Evolutionary conservation across 2,888 invertebrate species (phyloP).

Genomic region (Dynastes maya): DNA sequence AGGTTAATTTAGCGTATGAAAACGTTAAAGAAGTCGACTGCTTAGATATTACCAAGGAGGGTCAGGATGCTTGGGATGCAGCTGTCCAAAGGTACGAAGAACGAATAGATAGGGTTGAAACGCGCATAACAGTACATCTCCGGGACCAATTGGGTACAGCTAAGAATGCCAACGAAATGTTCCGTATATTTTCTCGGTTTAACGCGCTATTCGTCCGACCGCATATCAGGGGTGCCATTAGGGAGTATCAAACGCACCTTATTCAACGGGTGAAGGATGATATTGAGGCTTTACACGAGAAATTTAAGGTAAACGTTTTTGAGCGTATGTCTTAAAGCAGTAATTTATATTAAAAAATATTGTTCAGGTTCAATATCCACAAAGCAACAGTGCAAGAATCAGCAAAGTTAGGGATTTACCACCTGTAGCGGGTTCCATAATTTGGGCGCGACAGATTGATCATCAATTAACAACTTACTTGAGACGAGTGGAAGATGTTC

Average conservation of each 20-base stretch:
- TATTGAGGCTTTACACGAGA: conserved; percentile 97
- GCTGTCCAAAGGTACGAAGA: conserved; percentile 98
- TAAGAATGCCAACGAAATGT: conserved; percentile 99
- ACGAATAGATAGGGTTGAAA: conserved; percentile 97
- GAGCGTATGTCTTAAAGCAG: too few relatives aligned
- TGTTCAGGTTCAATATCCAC: conserved; percentile 90
- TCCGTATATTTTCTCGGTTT: conserved; percentile 97
- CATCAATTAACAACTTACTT: conserved; percentile 96
- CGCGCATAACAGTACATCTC: conserved; percentile 96
- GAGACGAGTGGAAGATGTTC: conserved; percentile 97
- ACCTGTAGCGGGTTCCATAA: conserved; percentile 97
- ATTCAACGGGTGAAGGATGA: conserved; percentile 99
- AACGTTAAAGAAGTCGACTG: conserved; percentile 99
- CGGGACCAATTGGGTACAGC: conserved; percentile 98
- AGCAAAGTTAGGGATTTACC: conserved; percentile 95
- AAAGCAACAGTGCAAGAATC: conserved; percentile 93
- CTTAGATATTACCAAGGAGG: conserved; percentile 96
- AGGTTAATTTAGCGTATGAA: conserved; percentile 94
- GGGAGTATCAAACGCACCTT: conserved; percentile 99
- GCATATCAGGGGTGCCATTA: conserved; percentile 98
- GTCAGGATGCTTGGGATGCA: conserved; percentile 98
- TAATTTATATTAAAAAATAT: too few relatives aligned
- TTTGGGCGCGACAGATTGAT: conserved; percentile 99
- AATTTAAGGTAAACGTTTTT: conserved; percentile 85
- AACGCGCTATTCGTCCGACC: conserved; percentile 99